phyloP scores from a whole-genome alignment of 2,888 invertebrate species.

The Loripinus fragilis region DNA sequence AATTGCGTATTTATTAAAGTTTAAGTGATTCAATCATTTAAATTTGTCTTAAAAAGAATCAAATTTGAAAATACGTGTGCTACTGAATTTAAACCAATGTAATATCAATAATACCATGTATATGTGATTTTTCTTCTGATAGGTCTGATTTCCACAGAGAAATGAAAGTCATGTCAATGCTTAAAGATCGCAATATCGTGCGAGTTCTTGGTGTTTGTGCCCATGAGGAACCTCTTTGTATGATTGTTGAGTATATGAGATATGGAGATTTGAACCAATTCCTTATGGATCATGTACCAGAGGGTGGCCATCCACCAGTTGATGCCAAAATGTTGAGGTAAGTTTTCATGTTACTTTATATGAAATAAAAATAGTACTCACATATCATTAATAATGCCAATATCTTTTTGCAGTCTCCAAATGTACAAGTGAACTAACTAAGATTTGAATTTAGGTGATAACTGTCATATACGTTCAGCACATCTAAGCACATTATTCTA shows the following conservation, averaged over 20 bases:
- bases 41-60: too few relatives aligned
- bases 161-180: conserved; percentile 91
- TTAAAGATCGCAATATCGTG: conserved; percentile 93
- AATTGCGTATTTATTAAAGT: too few relatives aligned
- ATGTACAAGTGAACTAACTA: too few relatives aligned
- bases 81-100: too few relatives aligned
- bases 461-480: too few relatives aligned
- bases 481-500: too few relatives aligned
- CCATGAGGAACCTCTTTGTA: conserved; percentile 92
- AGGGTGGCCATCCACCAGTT: conserved; percentile 84
- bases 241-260: conserved; percentile 95
- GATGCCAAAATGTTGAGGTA: conserved; percentile 88
- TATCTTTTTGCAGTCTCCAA: too few relatives aligned
- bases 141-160: conserved; percentile 94
- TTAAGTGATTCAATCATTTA: too few relatives aligned
- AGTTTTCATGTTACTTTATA: conserved; percentile 32
- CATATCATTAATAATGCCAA: too few relatives aligned
- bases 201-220: conserved; percentile 92
- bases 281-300: conserved; percentile 89
- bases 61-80: too few relatives aligned
- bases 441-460: too few relatives aligned
- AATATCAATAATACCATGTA: too few relatives aligned
- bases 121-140: conserved; percentile 64
- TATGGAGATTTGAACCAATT: conserved; percentile 92
- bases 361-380: conserved; percentile 44